phyloP scores from a whole-genome alignment of 2,113 vertebrate genomes.

The Aegypius monachus region DNA sequence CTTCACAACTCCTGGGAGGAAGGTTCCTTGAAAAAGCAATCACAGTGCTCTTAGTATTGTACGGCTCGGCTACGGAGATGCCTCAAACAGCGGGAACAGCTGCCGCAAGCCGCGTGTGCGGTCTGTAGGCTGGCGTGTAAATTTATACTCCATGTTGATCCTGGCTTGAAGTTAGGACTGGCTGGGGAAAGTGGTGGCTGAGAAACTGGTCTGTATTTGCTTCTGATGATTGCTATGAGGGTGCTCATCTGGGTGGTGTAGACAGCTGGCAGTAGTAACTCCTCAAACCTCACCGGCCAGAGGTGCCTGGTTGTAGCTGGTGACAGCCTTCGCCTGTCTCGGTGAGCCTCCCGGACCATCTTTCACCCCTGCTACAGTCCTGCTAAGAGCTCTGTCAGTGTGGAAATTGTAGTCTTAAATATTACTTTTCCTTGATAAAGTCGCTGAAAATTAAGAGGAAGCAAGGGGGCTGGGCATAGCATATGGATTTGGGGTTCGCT shows the following conservation, averaged over 20 bases:
- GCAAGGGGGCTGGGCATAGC: background rate
- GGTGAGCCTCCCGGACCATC: accelerated
- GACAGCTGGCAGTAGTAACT: background rate
- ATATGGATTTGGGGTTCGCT: background rate
- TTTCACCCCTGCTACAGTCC: background rate
- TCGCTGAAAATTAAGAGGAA: background rate
- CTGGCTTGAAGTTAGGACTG: background rate
- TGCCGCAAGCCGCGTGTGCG: background rate
- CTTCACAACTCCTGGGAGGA: background rate
- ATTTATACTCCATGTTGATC: background rate
- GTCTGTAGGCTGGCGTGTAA: background rate
- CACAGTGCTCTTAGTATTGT: no score
- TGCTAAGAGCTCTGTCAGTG: background rate
- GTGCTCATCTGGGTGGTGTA: background rate
- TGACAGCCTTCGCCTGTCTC: background rate
- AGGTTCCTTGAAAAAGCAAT: background rate
- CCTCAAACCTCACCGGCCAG: background rate
- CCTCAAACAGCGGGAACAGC: background rate
- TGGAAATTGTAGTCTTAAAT: background rate
- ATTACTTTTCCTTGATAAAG: background rate
- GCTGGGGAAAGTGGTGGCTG: background rate
- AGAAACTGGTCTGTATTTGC: background rate
- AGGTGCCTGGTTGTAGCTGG: accelerated
- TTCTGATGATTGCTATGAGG: background rate
- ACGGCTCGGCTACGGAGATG: background rate